phyloP scores from a whole-genome alignment of 2,888 invertebrate genomes.

The Tolmerus cingulatus region DNA sequence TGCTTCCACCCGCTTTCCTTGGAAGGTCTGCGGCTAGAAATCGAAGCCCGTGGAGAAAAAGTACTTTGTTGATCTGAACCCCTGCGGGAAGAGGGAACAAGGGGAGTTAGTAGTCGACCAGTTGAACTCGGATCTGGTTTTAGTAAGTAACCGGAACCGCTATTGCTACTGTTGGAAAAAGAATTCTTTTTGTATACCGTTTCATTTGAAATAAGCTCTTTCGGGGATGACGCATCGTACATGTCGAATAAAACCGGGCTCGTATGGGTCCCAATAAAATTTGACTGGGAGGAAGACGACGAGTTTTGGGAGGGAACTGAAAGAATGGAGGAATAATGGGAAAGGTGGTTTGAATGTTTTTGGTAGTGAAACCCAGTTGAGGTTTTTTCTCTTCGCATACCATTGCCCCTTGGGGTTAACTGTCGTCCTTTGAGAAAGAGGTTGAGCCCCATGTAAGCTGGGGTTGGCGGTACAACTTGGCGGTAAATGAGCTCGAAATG shows the following conservation, averaged over 20 bases:
- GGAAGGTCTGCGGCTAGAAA: not conserved
- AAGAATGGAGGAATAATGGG: not conserved
- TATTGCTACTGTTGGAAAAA: not conserved
- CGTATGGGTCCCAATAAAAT: not conserved
- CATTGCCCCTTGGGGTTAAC: constrained; percentile 56
- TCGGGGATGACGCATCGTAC: not conserved
- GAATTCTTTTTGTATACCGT: constrained; percentile 28
- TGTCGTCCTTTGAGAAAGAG: constrained; percentile 62
- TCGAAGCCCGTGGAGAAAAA: not conserved
- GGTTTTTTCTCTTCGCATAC: constrained; percentile 48
- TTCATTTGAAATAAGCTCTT: not conserved
- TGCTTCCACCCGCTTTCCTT: not conserved
- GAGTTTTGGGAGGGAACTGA: not conserved
- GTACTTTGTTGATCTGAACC: not conserved
- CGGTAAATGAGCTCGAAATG: constrained; percentile 81
- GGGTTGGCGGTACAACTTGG: constrained; percentile 79
- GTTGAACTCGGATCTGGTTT: not conserved
- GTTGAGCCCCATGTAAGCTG: constrained; percentile 77
- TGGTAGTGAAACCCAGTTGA: constrained; percentile 17
- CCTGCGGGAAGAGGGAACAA: not conserved
- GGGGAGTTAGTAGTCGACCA: constrained; percentile 18
- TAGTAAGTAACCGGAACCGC: not conserved
- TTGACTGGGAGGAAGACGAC: not conserved
- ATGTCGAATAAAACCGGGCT: not conserved
- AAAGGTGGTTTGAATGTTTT: not conserved